Evolutionary conservation across 2,797 vertebrate species (phyloP).

Genomic region (Miichthys miiuy): DNA sequence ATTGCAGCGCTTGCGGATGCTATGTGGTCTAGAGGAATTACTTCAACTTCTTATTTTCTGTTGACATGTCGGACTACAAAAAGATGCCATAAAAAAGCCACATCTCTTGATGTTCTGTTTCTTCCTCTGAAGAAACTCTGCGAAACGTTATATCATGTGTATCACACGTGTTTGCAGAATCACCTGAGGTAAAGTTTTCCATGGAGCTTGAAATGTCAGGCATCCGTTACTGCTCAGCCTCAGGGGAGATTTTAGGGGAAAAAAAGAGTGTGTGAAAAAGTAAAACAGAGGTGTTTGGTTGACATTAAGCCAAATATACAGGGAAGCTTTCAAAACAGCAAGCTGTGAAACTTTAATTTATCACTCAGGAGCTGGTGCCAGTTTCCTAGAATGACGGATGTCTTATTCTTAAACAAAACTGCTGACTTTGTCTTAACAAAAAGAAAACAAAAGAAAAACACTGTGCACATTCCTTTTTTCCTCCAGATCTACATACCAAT

Average conservation of each 20-base stretch:
- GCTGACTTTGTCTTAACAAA: not conserved
- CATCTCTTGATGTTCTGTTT: not conserved
- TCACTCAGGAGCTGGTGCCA: slow-evolving; percentile 12
- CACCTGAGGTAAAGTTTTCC: slow-evolving; percentile 15
- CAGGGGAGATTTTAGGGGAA: not conserved
- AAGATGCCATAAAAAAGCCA: not conserved
- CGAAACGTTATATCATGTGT: not conserved
- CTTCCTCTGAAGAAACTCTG: not conserved
- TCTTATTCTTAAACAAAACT: not conserved
- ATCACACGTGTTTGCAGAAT: slow-evolving; percentile 9
- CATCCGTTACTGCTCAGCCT: slow-evolving; percentile 16
- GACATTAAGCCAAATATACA: slow-evolving; percentile 12
- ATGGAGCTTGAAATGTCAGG: slow-evolving; percentile 14
- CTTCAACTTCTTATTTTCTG: not conserved
- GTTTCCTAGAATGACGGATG: not conserved
- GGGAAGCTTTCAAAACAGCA: not conserved
- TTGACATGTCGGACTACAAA: not conserved
- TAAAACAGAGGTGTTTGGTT: slow-evolving; percentile 33
- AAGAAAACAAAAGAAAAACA: not conserved
- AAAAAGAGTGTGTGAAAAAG: not conserved
- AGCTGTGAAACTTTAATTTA: slow-evolving; percentile 18
- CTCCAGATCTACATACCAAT: slow-evolving; percentile 2
- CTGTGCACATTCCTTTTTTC: slow-evolving; percentile 7
- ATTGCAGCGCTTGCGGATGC: too few relatives aligned
- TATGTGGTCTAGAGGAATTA: too few relatives aligned